phyloP scores from a whole-genome alignment of 2,888 invertebrate genomes.

The Gari tellinella region DNA sequence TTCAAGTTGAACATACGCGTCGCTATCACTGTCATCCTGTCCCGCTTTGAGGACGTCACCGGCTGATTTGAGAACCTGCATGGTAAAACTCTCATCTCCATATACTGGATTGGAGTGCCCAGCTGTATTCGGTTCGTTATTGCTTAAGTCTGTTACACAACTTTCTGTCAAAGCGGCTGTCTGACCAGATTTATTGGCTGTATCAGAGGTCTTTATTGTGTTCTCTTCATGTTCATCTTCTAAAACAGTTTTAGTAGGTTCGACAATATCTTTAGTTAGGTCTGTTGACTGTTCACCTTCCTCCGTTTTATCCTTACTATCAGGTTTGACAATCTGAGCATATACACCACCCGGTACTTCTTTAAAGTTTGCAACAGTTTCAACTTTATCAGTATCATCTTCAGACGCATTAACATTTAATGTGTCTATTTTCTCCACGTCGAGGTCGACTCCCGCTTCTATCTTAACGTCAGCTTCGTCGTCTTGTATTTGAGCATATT shows the following conservation, averaged over 20 bases:
- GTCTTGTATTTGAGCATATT: not conserved
- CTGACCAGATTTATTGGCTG: not conserved
- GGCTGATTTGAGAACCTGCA: not conserved
- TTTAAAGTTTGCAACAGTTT: too few relatives aligned
- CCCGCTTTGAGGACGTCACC: not conserved
- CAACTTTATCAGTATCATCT: too few relatives aligned
- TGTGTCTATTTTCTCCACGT: not conserved
- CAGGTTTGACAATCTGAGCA: too few relatives aligned
- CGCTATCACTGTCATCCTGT: conserved; percentile 34
- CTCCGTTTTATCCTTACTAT: too few relatives aligned
- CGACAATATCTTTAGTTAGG: too few relatives aligned
- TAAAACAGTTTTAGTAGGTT: too few relatives aligned
- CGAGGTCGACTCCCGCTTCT: not conserved
- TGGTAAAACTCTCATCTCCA: not conserved
- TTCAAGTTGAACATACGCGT: conserved; percentile 46
- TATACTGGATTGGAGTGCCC: not conserved
- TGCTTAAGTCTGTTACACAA: too few relatives aligned
- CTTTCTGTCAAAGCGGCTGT: not conserved
- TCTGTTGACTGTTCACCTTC: too few relatives aligned
- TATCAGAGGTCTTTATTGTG: conserved; percentile 1
- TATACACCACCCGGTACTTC: too few relatives aligned
- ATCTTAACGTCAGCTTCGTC: not conserved
- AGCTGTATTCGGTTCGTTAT: too few relatives aligned
- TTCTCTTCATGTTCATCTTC: not conserved
- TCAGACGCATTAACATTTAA: too few relatives aligned